These are phyloP conservation scores for Rhynchonema sp. DNA, from an alignment of 2,888 invertebrate genomes.

Conservation along the genomic window DNA sequence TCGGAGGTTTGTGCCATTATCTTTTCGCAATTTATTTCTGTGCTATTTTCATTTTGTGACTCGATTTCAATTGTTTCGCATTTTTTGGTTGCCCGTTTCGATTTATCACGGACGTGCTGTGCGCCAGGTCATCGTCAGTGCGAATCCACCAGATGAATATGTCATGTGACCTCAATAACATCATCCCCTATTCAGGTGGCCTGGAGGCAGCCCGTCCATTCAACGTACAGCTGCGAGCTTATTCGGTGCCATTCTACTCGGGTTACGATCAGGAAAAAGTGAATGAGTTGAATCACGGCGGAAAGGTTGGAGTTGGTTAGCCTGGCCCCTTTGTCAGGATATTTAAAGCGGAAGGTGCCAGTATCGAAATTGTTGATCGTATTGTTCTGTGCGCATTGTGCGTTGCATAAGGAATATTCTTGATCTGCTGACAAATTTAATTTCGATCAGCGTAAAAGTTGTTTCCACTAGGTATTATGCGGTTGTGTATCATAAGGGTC, in stretches of 20 bases:
- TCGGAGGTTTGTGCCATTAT: background rate
- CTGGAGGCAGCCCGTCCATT: slow-evolving; percentile 4
- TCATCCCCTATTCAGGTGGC: background rate
- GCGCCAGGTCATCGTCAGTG: no score
- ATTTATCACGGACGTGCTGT: no score
- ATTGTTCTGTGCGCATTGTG: no score
- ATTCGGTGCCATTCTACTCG: slow-evolving; percentile 16
- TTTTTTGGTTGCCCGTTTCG: background rate
- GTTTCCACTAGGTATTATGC: no score
- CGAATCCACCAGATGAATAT: no score
- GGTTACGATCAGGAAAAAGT: slow-evolving; percentile 16
- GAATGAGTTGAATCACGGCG: slow-evolving; percentile 19
- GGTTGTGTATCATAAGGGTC: no score
- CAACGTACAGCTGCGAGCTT: slow-evolving; percentile 11
- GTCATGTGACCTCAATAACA: background rate
- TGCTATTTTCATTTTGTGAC: background rate
- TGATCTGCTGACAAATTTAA: no score
- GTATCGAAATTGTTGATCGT: no score
- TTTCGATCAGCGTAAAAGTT: no score
- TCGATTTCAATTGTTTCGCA: background rate
- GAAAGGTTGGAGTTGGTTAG: slow-evolving; percentile 22
- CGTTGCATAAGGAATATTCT: no score
- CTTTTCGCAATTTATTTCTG: background rate
- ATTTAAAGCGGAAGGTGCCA: no score
- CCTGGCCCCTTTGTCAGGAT: no score